phyloP scores from a whole-genome alignment of 2,888 invertebrate species.

The Operophtera brumata region DNA sequence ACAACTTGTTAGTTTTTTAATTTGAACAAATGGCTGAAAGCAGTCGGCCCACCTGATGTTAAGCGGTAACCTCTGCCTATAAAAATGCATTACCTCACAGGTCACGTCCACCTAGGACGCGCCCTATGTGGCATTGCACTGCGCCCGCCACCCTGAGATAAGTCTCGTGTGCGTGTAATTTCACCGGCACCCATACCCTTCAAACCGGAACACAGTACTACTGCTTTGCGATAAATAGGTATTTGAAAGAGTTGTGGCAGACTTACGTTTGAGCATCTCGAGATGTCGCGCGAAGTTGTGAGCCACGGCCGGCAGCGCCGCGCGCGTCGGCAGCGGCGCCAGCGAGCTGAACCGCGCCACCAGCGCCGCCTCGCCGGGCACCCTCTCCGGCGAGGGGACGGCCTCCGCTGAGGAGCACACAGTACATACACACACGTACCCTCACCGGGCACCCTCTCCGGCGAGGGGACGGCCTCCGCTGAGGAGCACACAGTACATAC shows the following conservation, averaged over 20 bases:
- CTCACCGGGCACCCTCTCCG: slow-evolving; percentile 47
- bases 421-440: not conserved
- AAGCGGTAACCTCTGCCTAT: too few relatives aligned
- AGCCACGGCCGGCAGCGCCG: slow-evolving; percentile 39
- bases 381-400: slow-evolving; percentile 21
- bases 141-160: too few relatives aligned
- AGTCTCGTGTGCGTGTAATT: too few relatives aligned
- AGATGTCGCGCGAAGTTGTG: slow-evolving; percentile 52
- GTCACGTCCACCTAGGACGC: too few relatives aligned
- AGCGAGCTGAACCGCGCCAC: slow-evolving; percentile 45
- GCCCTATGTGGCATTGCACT: too few relatives aligned
- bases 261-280: slow-evolving; percentile 52
- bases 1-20: too few relatives aligned
- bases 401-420: not conserved
- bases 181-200: not conserved
- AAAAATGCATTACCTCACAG: too few relatives aligned
- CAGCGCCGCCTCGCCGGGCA: slow-evolving; percentile 51
- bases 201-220: not conserved
- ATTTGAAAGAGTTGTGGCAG: too few relatives aligned
- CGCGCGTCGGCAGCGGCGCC: slow-evolving; percentile 47
- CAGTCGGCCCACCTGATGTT: too few relatives aligned
- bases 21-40: too few relatives aligned
- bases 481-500: not conserved
- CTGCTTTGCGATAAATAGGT: too few relatives aligned
- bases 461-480: not conserved